These are phyloP conservation scores for Yoshiicerus persimilis DNA, from an alignment of 1,140 invertebrate genomes.

Conservation along the genomic window DNA sequence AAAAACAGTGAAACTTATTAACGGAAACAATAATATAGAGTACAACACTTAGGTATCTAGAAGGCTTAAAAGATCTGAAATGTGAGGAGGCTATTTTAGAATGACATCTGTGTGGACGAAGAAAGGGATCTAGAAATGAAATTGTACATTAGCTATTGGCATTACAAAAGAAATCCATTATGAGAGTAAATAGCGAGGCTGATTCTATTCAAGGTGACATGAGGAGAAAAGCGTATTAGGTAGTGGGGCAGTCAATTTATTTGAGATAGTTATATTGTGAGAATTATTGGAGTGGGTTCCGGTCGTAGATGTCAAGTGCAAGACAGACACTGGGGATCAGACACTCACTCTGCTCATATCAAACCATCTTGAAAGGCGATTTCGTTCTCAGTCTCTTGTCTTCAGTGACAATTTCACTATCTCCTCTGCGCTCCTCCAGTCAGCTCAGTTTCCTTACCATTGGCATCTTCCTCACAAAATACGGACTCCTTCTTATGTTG, in stretches of 20 bases:
- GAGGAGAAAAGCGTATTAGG: background rate
- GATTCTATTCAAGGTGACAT: background rate
- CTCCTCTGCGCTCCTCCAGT: background rate
- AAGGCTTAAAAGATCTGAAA: no score
- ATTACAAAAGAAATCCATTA: background rate
- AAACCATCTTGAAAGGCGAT: constrained; percentile 7
- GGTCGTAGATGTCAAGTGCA: constrained; percentile 42
- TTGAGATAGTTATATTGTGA: background rate
- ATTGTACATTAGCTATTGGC: no score
- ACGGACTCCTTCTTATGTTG: background rate
- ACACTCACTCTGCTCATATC: background rate
- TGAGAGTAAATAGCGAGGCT: background rate
- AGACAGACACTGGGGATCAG: constrained; percentile 35
- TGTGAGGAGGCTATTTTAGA: no score
- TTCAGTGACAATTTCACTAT: background rate
- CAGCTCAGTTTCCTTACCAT: background rate
- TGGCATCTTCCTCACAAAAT: background rate
- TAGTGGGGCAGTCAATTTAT: background rate
- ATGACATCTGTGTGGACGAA: no score
- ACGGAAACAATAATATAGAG: no score
- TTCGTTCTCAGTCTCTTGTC: background rate
- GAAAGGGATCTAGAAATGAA: no score
- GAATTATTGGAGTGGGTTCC: constrained; percentile 39
- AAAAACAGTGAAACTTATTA: no score
- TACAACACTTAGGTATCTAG: no score